Conservation (phyloP, 2,113 vertebrate species). For the Corythornis vintsioides region DNA sequence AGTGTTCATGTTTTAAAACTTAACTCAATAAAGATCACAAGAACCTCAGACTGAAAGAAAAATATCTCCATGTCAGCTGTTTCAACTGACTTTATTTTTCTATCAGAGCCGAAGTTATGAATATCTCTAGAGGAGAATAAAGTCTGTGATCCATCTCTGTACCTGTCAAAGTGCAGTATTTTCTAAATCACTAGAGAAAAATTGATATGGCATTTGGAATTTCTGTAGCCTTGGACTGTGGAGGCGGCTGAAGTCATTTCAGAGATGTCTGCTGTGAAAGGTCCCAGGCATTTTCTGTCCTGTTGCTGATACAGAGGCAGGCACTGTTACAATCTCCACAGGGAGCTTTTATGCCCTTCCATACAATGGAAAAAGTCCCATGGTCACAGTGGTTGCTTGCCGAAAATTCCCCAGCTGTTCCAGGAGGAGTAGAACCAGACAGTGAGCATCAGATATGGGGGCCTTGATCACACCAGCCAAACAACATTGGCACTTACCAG, state of each 20-base stretch:
- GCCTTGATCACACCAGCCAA: constrained; percentile 55
- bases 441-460: constrained; percentile 55
- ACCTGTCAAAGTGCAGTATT: constrained; percentile 39
- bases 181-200: constrained; percentile 33
- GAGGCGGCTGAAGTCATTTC: constrained; percentile 61
- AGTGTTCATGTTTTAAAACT: constrained; percentile 20
- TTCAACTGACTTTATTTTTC: constrained; percentile 26
- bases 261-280: constrained; percentile 60
- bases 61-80: constrained; percentile 29
- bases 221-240: constrained; percentile 52
- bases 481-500: constrained; percentile 67
- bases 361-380: constrained; percentile 42
- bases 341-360: constrained; percentile 53
- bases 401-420: constrained; percentile 63
- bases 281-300: constrained; percentile 45
- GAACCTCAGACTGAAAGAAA: constrained; percentile 49
- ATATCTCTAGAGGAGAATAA: constrained; percentile 42
- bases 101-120: constrained; percentile 2
- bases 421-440: constrained; percentile 69
- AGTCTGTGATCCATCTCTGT: constrained; percentile 31
- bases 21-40: constrained; percentile 40
- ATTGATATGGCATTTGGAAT: constrained; percentile 36
- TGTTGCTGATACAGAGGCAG: constrained; percentile 43
- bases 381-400: constrained; percentile 51
- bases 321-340: constrained; percentile 48